These are phyloP conservation scores for Cephus pygmeus DNA, from an alignment of 2,888 invertebrate genomes.

Conservation along the genomic window DNA sequence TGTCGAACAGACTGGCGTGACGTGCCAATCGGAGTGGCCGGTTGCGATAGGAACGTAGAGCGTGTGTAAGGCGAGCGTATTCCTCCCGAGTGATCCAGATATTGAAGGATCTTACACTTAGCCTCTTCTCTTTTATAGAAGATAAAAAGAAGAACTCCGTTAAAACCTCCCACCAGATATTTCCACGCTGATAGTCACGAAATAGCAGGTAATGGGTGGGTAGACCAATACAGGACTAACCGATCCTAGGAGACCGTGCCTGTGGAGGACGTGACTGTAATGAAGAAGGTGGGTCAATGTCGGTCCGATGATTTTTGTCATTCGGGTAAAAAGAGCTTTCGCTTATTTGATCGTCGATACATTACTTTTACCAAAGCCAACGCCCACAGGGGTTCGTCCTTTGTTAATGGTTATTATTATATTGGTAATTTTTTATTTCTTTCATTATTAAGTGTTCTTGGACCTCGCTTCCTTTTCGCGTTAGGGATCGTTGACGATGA, in stretches of 20 bases:
- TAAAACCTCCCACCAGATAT: conserved; percentile 1
- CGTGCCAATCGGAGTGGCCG: conserved; percentile 14
- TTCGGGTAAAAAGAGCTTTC: background rate
- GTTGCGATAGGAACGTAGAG: conserved; percentile 2
- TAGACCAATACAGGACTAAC: background rate
- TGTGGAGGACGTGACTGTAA: background rate
- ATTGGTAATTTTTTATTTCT: background rate
- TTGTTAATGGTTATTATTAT: background rate
- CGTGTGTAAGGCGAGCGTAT: conserved; percentile 18
- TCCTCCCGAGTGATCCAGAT: conserved; percentile 43
- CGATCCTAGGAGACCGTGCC: background rate
- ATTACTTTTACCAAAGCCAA: background rate
- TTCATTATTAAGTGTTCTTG: background rate
- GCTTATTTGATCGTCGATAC: background rate
- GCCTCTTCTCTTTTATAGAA: conserved; percentile 57
- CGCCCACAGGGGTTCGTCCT: background rate
- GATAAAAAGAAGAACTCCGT: conserved; percentile 50
- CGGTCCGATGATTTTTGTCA: background rate
- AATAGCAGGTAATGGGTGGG: background rate
- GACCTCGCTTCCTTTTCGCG: background rate
- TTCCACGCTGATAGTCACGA: background rate
- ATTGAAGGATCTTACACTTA: conserved; percentile 44
- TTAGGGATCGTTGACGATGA: background rate
- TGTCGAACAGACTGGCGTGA: conserved; percentile 8
- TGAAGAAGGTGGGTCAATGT: background rate